Evolutionary conservation across 1,140 invertebrate species (phyloP).

Genomic region (Drosophila trapezifrons): DNA sequence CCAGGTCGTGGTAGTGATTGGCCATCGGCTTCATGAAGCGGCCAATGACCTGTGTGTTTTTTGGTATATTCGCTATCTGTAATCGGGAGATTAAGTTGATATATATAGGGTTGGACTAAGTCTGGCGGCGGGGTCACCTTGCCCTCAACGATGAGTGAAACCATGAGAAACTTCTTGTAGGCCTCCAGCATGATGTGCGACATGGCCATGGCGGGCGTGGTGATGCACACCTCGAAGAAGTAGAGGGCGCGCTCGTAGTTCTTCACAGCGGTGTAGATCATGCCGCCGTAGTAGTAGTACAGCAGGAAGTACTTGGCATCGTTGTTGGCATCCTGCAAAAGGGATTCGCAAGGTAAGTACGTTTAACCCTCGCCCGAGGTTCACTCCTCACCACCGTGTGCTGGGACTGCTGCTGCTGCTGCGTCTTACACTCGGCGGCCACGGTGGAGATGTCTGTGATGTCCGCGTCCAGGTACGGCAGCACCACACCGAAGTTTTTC

Average conservation of each 20-base stretch:
- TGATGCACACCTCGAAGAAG: constrained; percentile 97
- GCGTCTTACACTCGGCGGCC: constrained; percentile 71
- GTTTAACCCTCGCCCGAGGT: neutral
- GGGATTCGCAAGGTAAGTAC: neutral
- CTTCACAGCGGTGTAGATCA: constrained; percentile 97
- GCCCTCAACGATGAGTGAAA: constrained; percentile 95
- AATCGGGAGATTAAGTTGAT: constrained; percentile 35
- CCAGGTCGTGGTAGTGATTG: constrained; percentile 95
- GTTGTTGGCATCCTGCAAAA: constrained; percentile 87
- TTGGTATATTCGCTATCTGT: constrained; percentile 91
- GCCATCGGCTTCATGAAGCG: constrained; percentile 96
- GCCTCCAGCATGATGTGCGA: constrained; percentile 98
- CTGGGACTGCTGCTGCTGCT: constrained; percentile 71
- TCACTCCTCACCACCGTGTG: constrained; percentile 47
- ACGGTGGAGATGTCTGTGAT: constrained; percentile 92
- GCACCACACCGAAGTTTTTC: constrained; percentile 96
- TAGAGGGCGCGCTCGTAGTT: constrained; percentile 96
- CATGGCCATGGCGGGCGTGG: constrained; percentile 95
- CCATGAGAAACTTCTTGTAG: constrained; percentile 97
- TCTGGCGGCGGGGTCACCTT: constrained; percentile 86
- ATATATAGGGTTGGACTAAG: neutral
- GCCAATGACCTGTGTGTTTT: constrained; percentile 95
- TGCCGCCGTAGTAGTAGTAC: constrained; percentile 98
- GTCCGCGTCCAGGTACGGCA: constrained; percentile 95
- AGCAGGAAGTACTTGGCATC: constrained; percentile 96